Base-by-base conservation (phyloP, 2,888 invertebrate genomes). In the Girardia tigrina region DNA sequence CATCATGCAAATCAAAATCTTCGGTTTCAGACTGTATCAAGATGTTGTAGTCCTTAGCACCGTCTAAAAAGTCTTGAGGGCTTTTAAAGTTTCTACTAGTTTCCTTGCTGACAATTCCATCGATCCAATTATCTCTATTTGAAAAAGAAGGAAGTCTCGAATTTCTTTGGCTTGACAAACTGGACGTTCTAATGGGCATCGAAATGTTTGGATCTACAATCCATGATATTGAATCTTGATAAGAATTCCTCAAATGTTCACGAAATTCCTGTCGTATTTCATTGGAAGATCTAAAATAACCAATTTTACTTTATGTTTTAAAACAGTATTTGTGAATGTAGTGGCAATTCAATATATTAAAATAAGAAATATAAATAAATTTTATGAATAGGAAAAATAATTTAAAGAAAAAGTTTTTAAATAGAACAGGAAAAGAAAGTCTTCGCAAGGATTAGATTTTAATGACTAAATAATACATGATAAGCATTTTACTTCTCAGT, bases 81-180 rank as follows among this genome's bases (percentile, higher is more conserved):
- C 23, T 56, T 20, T 56, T 56, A 56, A 56, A 56, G 23, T 56
- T 23, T 4, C 56, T n/a, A 16, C n/a, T 56, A 16, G 4, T 56
- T 56, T 56, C 56, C n/a, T 56, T 56, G n/a, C n/a, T n/a, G n/a
- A n/a, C n/a, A n/a, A n/a, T n/a, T n/a, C n/a, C n/a, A 56, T 56
- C 56, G 2, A 56, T 56, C 56, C 56, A 56, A n/a, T 56, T 56
- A 16, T 56, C 56, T 56, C 23, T 56, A n/a, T 56, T 56, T 6
- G 56, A 56, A 8, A 56, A 20, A 4, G 56, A 56, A 20, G 56
- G 56, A n/a, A 56, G 23, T 56, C 56, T 4, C n/a, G 56, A 56
- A 16, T 56, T 56, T 56, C 56, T 4, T 56, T 56, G 56, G n/a
- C 56, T 56, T 56, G 56, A 56, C n/a, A 56, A 56, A 56, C 56